Base-by-base conservation (phyloP, 1,140 invertebrate species). In the Drosophila nigrodunni region DNA sequence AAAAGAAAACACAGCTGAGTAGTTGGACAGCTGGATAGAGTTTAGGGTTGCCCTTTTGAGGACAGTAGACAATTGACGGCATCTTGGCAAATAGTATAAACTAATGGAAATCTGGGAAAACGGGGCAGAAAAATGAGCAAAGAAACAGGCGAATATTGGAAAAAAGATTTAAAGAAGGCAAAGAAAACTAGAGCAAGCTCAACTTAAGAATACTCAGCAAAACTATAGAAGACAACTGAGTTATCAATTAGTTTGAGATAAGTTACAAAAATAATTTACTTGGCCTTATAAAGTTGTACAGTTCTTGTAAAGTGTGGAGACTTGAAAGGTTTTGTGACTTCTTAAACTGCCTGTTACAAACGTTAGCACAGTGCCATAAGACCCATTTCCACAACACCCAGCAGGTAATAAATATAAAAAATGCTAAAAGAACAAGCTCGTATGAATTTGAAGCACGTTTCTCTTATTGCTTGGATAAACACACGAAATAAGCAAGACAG, bases 31-130 rank as follows among this genome's bases (percentile, higher is more conserved):
- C 35, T 41, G 18, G 18, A 21, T 21, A 21, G 34, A 8, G 34
- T 62, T 62, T 65, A n/a, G 9, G 10, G 52, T 9, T 55, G 52
- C 58, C 68, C 47, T 61, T 30, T 41, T 61, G 43, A 73, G 21
- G 46, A 18, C 59, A 50, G 46, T 10, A 68, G 72, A 73, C 76
- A 78, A 78, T 72, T 76, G 76, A 46, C 68, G 44, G 61, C 58
- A 80, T 58, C 81, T 78, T 75, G 61, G 80, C 57, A 80, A 83
- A 83, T 60, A 85, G 68, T 68, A 50, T 35, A 70, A 66, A 52
- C 65, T 83, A 83, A 77, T 69, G 77, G 62, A 82, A 82, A 67
- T 74, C 69, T 50, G 43, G 25, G 57, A 74, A 50, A 71, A 75
- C 18, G 18, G 8, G 30, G 47, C 46, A 59, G 60, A 41, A 61